Evolutionary conservation across 2,113 vertebrate species (phyloP), one percentile per base, ranked within the genome.

Genomic region (Cavia porcellus): DNA sequence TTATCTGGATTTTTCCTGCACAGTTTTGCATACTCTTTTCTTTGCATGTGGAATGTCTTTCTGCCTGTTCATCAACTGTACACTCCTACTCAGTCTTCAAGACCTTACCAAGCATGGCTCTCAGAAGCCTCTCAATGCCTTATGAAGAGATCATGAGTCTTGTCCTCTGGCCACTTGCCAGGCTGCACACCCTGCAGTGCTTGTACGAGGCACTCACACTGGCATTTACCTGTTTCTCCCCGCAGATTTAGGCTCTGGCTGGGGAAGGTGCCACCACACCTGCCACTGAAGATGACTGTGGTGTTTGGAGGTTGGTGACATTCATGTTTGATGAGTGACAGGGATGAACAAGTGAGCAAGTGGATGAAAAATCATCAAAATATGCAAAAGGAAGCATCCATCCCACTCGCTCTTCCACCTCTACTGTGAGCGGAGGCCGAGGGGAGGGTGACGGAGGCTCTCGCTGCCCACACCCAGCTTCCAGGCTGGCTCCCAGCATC

Each of bases 181-280:
- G 22, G 13, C 17, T 35, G 38, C 35, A 0, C 19, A 30, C 62
- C 87, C 70, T 30, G 14, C 50, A 3, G 57, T 59, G 47, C 50
- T 64, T 15, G 20, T 14, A 24, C 6, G 42, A 0, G 14, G 17
- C 0, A 1, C 42, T 17, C 4, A 42, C 6, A 38, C 19, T 6
- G 30, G 19, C 4, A 15, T 7, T 8, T 10, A 11, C 22, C 64
- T 87, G 59, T 57, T 35, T 90, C 5, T 80, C 25, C 52, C 47
- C 59, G 47, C 8, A 94, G 50, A n/a, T 86, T 68, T 12, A 94
- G 19, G 32, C 52, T 57, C 45, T 72, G 35, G 38, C 24, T 47
- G 75, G 25, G 50, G 24, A 3, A 72, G 32, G 32, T n/a, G 62
- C 62, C 81, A 87, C 28, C 24, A 90, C 74, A 52, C 28, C 25